Evolutionary conservation across 53 echinoderm and acorn worm species (phyloP).

Genomic region (Holothuria leucospilota): DNA sequence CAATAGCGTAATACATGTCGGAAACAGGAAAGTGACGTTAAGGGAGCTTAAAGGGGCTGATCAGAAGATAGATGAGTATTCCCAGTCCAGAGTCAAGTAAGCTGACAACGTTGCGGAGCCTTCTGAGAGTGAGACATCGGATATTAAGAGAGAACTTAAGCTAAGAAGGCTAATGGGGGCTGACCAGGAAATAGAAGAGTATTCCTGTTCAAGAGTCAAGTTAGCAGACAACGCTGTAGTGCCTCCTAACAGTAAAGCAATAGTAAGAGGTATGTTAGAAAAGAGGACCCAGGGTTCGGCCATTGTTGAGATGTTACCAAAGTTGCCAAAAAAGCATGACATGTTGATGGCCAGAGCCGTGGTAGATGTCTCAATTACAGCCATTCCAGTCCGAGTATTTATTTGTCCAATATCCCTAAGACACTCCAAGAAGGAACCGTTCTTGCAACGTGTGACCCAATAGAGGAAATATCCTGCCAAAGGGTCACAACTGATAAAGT

Average conservation of each 20-base stretch:
- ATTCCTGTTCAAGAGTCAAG: too few species aligned
- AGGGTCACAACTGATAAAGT: background rate
- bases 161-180: background rate
- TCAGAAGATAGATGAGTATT: background rate
- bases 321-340: background rate
- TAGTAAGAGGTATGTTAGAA: background rate
- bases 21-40: background rate
- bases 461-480: slow-evolving; percentile 1
- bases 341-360: slow-evolving; percentile 3
- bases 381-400: background rate
- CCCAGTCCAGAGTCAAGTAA: background rate
- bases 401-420: background rate
- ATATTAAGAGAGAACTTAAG: background rate
- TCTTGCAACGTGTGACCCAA: slow-evolving; percentile 10
- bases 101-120: background rate
- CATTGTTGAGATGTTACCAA: slow-evolving; percentile 5
- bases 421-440: background rate
- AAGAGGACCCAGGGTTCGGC: background rate
- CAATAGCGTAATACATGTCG: slow-evolving; percentile 25
- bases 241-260: background rate
- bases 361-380: background rate
- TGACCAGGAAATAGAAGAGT: background rate
- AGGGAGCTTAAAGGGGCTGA: background rate
- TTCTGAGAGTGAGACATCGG: background rate
- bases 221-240: too few species aligned